These are phyloP conservation scores for Calypte anna DNA, from an alignment of 2,113 vertebrate species.

Conservation along the genomic window DNA sequence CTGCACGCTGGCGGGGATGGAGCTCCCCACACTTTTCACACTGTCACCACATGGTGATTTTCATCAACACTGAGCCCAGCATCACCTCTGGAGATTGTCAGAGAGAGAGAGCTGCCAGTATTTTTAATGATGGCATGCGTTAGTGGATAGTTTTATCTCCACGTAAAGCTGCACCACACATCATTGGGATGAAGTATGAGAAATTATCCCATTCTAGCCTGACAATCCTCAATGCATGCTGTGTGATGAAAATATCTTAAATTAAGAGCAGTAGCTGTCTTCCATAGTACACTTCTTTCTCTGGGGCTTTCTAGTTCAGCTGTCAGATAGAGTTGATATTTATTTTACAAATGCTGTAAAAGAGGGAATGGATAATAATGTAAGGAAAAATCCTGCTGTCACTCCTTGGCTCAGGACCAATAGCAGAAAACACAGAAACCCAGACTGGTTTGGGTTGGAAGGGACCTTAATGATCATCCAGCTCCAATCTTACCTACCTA, in stretches of 20 bases:
- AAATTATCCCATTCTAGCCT: not conserved
- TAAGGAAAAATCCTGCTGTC: not conserved
- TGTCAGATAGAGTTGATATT: not conserved
- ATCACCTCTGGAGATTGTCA: not conserved
- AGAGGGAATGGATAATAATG: not conserved
- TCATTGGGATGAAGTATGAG: not conserved
- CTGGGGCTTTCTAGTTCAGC: not conserved
- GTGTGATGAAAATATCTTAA: not conserved
- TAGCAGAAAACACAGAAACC: not conserved
- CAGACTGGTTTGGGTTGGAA: too few species aligned
- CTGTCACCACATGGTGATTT: not conserved
- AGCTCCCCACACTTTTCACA: not conserved
- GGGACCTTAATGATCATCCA: too few species aligned
- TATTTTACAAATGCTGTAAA: not conserved
- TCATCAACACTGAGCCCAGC: not conserved
- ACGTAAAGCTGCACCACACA: rapidly evolving
- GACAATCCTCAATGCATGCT: rapidly evolving
- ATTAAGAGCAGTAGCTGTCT: not conserved
- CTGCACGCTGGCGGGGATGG: rapidly evolving
- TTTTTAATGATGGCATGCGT: not conserved
- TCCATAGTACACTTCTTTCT: not conserved
- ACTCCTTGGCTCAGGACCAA: not conserved
- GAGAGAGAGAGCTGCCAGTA: not conserved
- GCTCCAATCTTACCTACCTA: too few species aligned
- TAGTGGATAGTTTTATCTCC: not conserved